Evolutionary conservation across 37 sponge, comb jelly and placozoan species (phyloP), one percentile per base, ranked within the genome.

Genomic region (Spongia lamella): DNA sequence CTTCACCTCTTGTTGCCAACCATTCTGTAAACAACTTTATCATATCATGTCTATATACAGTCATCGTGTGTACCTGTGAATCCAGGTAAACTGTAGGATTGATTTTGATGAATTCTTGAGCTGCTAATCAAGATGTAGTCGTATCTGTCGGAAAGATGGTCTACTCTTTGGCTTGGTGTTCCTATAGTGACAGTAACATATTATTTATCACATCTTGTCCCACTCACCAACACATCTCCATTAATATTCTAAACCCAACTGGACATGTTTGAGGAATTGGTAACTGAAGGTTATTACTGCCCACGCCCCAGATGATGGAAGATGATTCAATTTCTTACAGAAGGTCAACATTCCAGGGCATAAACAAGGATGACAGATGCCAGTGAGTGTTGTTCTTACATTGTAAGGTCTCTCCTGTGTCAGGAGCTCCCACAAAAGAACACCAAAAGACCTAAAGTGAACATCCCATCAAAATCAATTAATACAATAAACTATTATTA

Each of bases 391-490:
- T n/a, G 4, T 0, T 68, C 73, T 76, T 60, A 92, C 93, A 50
- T 85, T 79, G 30, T 92, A 92, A 5, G 93, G 93, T 30, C 39
- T 72, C 43, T 92, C 91, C 37, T 67, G 74, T 3, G 85, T 92
- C 39, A 92, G 84, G 53, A 92, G 63, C 57, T 92, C 93, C 93
- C 93, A 92, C 15, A 92, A 43, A 35, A 89, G 50, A 16, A 92
- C 91, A 1, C 90, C 93, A 67, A 78, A 92, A 0, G 93, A 89
- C n/a, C n/a, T n/a, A n/a, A n/a, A n/a, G n/a, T n/a, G n/a, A n/a
- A n/a, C n/a, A n/a, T n/a, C n/a, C n/a, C n/a, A n/a, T n/a, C n/a
- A n/a, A n/a, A n/a, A n/a, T n/a, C n/a, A n/a, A n/a, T n/a, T n/a
- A n/a, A n/a, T n/a, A n/a, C n/a, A n/a, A n/a, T n/a, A n/a, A n/a